Evolutionary conservation across 2,797 vertebrate species (phyloP), one percentile per base, ranked within the genome.

Genomic region (Poliocrania exsul): DNA sequence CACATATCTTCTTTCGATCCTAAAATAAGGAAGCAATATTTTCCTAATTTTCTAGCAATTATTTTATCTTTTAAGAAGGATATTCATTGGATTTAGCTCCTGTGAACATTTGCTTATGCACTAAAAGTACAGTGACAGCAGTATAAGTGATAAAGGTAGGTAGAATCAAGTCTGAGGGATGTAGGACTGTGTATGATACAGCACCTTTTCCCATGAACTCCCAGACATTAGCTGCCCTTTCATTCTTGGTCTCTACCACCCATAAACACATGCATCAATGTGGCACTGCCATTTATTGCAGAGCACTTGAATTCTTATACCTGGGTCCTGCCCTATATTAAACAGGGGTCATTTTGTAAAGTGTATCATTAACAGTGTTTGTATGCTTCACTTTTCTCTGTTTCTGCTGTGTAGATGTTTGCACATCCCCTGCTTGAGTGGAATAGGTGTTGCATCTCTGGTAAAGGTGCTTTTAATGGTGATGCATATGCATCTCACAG

Each of bases 281-380:
- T 98, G 98, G 95, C 97, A 97, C 93, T 94, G 92, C 97, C 96
- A 96, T 98, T 98, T 98, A 96, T 98, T 98, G 96, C 97, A 86
- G 88, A 94, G 96, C 94, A 74, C 96, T 97, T 97, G 93, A 97
- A 98, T 98, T 97, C 81, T 98, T 98, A 97, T 97, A 95, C 91
- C 5, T 71, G 93, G 84, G 82, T 97, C 96, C 91, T 93, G 88
- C 91, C 97, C 74, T 97, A 92, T 97, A 97, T 98, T 98, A 97
- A 97, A 97, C 97, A 97, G 98, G 96, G 92, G 95, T 98, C 86
- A 94, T 97, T 98, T 98, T 95, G 88, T 96, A 96, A 98, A 98
- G 95, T 95, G 93, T 97, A 96, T 96, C 72, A 74, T 97, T 97
- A 89, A 65, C 97, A 97, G 96, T 92, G 69, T 81, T 93, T 93